Evolutionary conservation across 2,797 vertebrate genomes (phyloP).

Genomic region (Aeoliscus strigatus): DNA sequence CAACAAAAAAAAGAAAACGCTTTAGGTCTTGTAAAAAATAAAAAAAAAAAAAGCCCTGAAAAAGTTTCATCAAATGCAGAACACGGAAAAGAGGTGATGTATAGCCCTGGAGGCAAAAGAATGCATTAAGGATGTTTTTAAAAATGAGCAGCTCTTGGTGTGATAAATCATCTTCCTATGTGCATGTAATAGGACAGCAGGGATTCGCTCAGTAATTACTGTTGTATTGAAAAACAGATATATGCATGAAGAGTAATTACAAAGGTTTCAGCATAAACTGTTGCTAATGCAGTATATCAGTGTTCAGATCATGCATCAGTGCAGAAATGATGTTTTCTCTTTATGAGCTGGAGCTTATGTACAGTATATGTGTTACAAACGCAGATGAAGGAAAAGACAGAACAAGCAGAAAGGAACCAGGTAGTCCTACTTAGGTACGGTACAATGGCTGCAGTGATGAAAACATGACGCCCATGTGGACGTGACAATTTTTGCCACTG

Average conservation of each 20-base stretch:
- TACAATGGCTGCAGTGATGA: too few species aligned
- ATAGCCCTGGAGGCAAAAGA: slow-evolving; percentile 23
- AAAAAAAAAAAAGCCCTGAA: slow-evolving; percentile 15
- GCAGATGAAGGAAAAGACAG: too few species aligned
- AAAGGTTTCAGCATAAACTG: slow-evolving; percentile 28
- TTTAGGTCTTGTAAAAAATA: too few species aligned
- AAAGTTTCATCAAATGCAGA: slow-evolving; percentile 34
- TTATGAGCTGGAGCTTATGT: too few species aligned
- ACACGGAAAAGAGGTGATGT: slow-evolving; percentile 25
- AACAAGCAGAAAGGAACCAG: too few species aligned
- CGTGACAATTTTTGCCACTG: too few species aligned
- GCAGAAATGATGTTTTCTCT: slow-evolving; percentile 10
- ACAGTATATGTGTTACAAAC: too few species aligned
- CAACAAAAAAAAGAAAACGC: too few species aligned
- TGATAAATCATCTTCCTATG: slow-evolving; percentile 60
- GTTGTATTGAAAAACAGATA: slow-evolving; percentile 66
- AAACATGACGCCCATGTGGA: too few species aligned
- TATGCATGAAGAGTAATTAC: slow-evolving; percentile 52
- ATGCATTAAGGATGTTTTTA: slow-evolving; percentile 49
- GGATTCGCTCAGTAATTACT: slow-evolving; percentile 62
- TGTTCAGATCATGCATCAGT: slow-evolving; percentile 22
- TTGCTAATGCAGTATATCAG: slow-evolving; percentile 24
- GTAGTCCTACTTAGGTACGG: too few species aligned
- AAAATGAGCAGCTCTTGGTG: slow-evolving; percentile 47
- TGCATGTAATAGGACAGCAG: slow-evolving; percentile 50